Percentiles rank a stretch among this genome's conserved stretches.
Evolutionary conservation across 2,797 vertebrate species (phyloP).

Genomic region (Passerculus sandwichensis): DNA sequence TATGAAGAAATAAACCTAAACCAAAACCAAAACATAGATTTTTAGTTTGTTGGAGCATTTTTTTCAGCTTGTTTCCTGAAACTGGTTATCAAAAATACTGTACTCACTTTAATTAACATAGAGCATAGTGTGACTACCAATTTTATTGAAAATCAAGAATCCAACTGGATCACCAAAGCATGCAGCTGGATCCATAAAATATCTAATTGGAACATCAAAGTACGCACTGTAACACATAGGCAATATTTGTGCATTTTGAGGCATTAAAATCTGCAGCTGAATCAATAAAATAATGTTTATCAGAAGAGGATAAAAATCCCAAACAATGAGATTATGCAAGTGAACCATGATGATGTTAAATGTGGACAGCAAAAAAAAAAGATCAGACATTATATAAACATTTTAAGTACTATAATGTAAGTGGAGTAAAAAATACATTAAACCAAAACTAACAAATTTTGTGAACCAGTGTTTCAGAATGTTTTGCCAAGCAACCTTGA

Average conservation of each 20-base stretch:
- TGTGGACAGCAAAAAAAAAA: conserved; percentile 8
- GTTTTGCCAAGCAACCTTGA: background rate
- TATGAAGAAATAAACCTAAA: background rate
- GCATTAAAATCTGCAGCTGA: conserved; percentile 54
- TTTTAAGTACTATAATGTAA: background rate
- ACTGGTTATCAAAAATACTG: background rate
- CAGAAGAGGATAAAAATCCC: background rate
- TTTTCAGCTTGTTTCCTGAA: background rate
- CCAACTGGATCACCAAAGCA: conserved; percentile 2
- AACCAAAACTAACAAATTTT: background rate
- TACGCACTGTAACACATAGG: background rate
- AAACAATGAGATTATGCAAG: background rate
- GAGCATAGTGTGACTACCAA: background rate
- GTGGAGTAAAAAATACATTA: background rate
- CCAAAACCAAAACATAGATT: accelerated
- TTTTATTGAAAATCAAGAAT: conserved; percentile 15
- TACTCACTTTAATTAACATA: conserved; percentile 1
- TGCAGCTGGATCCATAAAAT: conserved; percentile 55
- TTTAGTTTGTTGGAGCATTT: background rate
- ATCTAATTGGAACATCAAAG: conserved; percentile 28
- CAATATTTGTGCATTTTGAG: background rate
- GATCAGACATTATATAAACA: background rate
- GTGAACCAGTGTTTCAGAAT: background rate
- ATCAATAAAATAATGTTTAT: conserved; percentile 53
- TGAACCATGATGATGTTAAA: background rate